phyloP scores from a whole-genome alignment of 2,888 invertebrate genomes.

The Calameuta filiformis region DNA sequence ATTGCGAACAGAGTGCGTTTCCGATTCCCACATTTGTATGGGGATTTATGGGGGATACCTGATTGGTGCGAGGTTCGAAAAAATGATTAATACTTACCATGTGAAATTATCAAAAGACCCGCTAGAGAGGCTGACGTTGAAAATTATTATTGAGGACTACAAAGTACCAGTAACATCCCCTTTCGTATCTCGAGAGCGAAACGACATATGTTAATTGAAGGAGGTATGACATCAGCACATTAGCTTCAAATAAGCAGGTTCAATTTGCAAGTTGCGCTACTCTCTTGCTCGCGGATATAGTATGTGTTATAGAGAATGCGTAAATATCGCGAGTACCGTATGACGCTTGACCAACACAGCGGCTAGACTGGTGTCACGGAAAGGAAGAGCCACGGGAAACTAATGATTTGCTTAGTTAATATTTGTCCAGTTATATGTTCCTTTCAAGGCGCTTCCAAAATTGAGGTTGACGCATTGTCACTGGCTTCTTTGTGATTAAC shows the following conservation, averaged over 20 bases:
- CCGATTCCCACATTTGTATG: neutral
- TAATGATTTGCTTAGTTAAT: slow-evolving; percentile 64
- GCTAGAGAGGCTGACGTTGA: neutral
- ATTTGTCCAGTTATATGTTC: slow-evolving; percentile 59
- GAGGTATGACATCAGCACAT: neutral
- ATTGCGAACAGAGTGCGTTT: neutral
- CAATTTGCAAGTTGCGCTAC: slow-evolving; percentile 21
- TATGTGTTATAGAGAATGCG: slow-evolving; percentile 16
- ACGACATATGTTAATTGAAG: neutral
- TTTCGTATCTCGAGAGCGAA: neutral
- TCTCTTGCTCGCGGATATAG: neutral
- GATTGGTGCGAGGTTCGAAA: neutral
- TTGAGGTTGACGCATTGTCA: slow-evolving; percentile 64
- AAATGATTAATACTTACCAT: neutral
- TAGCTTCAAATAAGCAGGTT: slow-evolving; percentile 24
- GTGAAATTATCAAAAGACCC: neutral
- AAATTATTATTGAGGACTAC: neutral
- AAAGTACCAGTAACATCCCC: neutral
- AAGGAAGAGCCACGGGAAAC: slow-evolving; percentile 40
- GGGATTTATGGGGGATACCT: neutral
- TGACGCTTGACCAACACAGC: neutral
- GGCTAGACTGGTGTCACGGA: neutral
- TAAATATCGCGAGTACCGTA: slow-evolving; percentile 16
- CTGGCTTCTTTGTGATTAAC: slow-evolving; percentile 58
- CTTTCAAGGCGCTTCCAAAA: slow-evolving; percentile 62